Evolutionary conservation across 2,113 vertebrate genomes (phyloP).

Genomic region (Paratilapia polleni): DNA sequence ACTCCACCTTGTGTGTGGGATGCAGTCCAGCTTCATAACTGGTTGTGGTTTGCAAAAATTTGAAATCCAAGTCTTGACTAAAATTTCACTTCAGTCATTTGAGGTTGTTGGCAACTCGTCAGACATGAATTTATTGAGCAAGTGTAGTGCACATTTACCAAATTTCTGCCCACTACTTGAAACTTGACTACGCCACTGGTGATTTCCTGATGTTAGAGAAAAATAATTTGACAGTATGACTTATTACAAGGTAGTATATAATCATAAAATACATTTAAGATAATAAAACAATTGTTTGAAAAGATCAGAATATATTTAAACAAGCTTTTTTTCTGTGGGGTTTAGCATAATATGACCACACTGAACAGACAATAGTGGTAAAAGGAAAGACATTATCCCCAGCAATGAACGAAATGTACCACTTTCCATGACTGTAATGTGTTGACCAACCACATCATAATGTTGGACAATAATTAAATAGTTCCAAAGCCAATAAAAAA

Average conservation of each 20-base stretch:
- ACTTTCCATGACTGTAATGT: fast-evolving
- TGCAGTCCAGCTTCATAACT: not conserved
- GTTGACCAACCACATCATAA: not conserved
- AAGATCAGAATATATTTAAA: too few relatives aligned
- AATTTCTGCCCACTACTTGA: not conserved
- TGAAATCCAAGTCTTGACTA: not conserved
- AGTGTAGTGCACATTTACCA: not conserved
- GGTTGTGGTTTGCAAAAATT: not conserved
- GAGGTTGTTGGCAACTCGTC: not conserved
- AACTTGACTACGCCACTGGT: not conserved
- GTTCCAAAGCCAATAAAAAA: not conserved
- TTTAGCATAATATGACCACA: not conserved
- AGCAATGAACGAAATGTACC: not conserved
- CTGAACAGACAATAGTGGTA: fast-evolving
- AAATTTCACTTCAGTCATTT: not conserved
- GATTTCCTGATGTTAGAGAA: not conserved
- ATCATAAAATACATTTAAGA: not conserved
- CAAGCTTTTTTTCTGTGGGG: too few relatives aligned
- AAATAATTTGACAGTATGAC: not conserved
- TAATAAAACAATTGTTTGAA: not conserved
- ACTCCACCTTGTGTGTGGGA: not conserved
- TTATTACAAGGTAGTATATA: not conserved
- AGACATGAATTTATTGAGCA: not conserved
- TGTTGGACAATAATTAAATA: not conserved
- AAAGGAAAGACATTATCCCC: not conserved